Base-by-base conservation (phyloP, 2,888 invertebrate genomes). In the Thereva nobilitata region DNA sequence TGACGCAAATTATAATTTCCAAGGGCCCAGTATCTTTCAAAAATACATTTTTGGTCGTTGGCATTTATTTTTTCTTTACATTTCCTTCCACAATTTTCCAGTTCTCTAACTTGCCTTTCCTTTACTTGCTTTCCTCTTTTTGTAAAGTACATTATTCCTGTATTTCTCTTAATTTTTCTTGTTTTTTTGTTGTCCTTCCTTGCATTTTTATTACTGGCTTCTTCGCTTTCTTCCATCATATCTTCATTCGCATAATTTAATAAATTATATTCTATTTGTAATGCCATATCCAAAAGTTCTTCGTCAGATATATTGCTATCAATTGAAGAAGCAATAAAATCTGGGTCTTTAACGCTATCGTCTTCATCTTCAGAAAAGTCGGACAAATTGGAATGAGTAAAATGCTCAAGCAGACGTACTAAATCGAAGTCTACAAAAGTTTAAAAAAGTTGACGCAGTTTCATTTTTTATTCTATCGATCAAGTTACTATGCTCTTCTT, bases 1-100 rank as follows among this genome's bases (percentile, higher is more conserved):
- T 40, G 7, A 10, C 59, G 41, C 10, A 49, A 6, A 40, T 44
- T 64, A 44, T 53, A 53, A 53, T 10, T 53, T n/a, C 44, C 44
- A 3, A 56, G n/a, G 5, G 3, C 4, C 42, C 42, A 42, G n/a
- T 56, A 56, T 3, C 10, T 53, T n/a, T 53, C 53, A 53, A 47
- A 57, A 8, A 57, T 38, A 34, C 10, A 9, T 52, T 53, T 50
- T 53, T 53, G 53, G 4, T 53, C 12, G 37, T 38, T 6, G 1
- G 12, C 3, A 8, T 4, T 6, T 41, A 45, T 64, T 53, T 53
- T 64, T 23, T 37, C 34, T 23, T 53, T 37, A 53, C 44, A 45
- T 44, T 45, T 64, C 44, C 38, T 45, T 35, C 45, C 9, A 34
- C 64, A 64, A 1, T 9, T 44, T 9, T 4, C 12, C 45, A 56